phyloP scores from a whole-genome alignment of 2,888 invertebrate genomes.

The Tiliacea aurago region DNA sequence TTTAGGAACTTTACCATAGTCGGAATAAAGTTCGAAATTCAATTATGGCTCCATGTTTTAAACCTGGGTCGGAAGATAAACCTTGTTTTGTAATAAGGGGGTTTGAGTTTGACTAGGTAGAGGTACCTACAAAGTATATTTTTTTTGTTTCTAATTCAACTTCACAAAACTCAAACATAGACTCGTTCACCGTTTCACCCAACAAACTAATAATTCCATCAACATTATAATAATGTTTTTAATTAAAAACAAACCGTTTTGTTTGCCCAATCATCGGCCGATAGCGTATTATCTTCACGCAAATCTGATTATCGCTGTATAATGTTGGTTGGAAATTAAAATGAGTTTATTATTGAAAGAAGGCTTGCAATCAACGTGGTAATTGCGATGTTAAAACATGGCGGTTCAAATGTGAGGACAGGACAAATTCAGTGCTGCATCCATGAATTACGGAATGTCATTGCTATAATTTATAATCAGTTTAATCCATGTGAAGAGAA shows the following conservation, averaged over 20 bases:
- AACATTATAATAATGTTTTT: constrained; percentile 45
- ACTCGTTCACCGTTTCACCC: not conserved
- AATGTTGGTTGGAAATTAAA: constrained; percentile 70
- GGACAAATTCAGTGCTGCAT: constrained; percentile 3
- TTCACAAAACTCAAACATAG: constrained; percentile 11
- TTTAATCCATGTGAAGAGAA: not conserved
- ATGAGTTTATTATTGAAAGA: constrained; percentile 64
- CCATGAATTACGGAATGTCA: not conserved
- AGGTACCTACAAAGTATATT: not conserved
- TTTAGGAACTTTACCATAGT: no score
- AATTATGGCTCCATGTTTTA: no score
- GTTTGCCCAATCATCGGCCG: constrained; percentile 68
- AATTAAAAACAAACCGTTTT: constrained; percentile 72
- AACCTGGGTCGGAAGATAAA: no score
- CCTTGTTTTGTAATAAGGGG: no score
- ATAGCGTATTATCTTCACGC: constrained; percentile 72
- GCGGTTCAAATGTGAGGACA: constrained; percentile 39
- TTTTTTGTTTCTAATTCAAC: not conserved
- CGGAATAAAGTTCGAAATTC: no score
- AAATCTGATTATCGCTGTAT: constrained; percentile 73
- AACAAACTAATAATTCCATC: constrained; percentile 26
- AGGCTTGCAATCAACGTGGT: constrained; percentile 55
- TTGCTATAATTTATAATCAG: constrained; percentile 1
- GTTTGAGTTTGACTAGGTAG: no score
- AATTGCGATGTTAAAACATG: constrained; percentile 52